phyloP scores from a whole-genome alignment of 2,113 vertebrate genomes.

The Phrynocephalus versicolor region DNA sequence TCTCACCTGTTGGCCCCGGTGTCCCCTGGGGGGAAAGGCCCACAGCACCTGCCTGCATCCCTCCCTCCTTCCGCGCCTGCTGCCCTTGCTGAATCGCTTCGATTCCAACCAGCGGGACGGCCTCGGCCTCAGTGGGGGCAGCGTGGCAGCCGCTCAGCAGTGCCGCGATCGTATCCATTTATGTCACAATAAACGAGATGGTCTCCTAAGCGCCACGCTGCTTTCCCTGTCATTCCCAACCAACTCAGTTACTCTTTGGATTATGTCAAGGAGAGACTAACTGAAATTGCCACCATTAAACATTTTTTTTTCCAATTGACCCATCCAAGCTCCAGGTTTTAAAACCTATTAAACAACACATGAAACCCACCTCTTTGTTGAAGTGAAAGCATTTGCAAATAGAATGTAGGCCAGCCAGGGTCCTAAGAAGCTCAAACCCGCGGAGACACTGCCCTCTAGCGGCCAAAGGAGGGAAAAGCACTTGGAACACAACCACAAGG shows the following conservation, averaged over 20 bases:
- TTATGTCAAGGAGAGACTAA: background rate
- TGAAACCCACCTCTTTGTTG: background rate
- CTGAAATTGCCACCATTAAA: background rate
- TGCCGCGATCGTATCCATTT: background rate
- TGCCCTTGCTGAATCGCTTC: background rate
- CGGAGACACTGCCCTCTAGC: slow-evolving; percentile 64
- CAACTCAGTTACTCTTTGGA: background rate
- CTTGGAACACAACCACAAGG: accelerated
- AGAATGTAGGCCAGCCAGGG: slow-evolving; percentile 28
- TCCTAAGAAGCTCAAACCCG: background rate
- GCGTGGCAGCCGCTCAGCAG: background rate
- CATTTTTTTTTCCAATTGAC: background rate
- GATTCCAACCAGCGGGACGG: background rate
- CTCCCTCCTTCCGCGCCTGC: too few species aligned
- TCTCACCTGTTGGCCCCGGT: too few species aligned
- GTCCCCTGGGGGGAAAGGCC: too few species aligned
- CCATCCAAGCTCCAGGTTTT: background rate
- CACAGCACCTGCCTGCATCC: accelerated
- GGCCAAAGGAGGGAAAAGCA: background rate
- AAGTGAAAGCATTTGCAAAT: slow-evolving; percentile 3
- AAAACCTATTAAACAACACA: slow-evolving; percentile 7
- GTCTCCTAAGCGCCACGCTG: background rate
- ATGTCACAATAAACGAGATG: slow-evolving; percentile 2
- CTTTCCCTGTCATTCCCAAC: background rate
- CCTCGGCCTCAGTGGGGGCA: background rate